Conservation (phyloP, 2,113 vertebrate genomes). For the Neomonachus schauinslandi region DNA sequence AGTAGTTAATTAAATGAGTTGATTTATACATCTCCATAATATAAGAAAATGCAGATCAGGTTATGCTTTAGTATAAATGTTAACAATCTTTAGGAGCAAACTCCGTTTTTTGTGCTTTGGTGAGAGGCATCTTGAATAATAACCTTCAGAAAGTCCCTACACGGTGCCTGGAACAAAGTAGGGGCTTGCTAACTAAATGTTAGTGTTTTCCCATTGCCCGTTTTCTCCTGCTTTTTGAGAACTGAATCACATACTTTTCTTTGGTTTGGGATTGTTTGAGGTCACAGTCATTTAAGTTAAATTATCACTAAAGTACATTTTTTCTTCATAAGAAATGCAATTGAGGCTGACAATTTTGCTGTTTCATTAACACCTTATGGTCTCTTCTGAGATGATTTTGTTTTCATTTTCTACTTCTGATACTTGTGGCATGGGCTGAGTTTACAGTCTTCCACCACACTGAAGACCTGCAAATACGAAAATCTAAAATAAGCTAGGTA, state of each 20-base stretch:
- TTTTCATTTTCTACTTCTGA: not conserved
- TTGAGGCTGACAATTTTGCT: not conserved
- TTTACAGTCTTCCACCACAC: not conserved
- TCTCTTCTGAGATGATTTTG: not conserved
- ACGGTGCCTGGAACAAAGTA: not conserved
- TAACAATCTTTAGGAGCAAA: not conserved
- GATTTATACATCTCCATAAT: not conserved
- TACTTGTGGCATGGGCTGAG: not conserved
- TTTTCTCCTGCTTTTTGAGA: not conserved
- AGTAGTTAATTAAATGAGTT: not conserved
- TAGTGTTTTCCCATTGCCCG: not conserved
- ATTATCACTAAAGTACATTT: not conserved
- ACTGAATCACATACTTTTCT: not conserved
- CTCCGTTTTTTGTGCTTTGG: not conserved
- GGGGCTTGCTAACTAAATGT: not conserved
- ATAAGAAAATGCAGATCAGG: not conserved
- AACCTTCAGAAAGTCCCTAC: not conserved
- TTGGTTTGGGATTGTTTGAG: not conserved
- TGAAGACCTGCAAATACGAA: not conserved
- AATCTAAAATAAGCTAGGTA: not conserved
- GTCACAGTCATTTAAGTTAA: not conserved
- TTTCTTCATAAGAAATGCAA: not conserved
- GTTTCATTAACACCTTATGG: not conserved
- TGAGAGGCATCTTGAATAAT: not conserved
- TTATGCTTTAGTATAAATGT: not conserved